Conservation (phyloP, 2,113 vertebrate genomes). For the Brachirus orientalis region DNA sequence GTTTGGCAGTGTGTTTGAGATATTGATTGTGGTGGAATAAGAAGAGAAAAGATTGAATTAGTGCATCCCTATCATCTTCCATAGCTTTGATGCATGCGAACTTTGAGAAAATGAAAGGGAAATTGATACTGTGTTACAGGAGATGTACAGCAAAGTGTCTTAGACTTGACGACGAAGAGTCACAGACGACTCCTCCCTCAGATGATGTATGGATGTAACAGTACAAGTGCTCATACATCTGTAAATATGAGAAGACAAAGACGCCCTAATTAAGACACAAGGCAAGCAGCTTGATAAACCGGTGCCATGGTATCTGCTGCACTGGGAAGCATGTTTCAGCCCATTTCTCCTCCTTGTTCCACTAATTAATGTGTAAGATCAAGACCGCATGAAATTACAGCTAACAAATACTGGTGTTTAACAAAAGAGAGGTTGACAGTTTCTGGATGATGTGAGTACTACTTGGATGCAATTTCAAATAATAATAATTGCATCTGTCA, state of each 20-base stretch:
- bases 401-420: conserved; percentile 84
- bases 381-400: conserved; percentile 89
- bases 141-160: too few species aligned
- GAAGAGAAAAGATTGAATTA: neutral
- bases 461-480: conserved; percentile 58
- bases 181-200: conserved; percentile 3
- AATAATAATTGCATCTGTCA: conserved; percentile 77
- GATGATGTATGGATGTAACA: conserved; percentile 31
- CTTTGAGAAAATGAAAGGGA: neutral
- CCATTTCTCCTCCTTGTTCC: conserved; percentile 85
- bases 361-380: conserved; percentile 90
- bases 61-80: neutral
- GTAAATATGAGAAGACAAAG: conserved; percentile 50
- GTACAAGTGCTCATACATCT: conserved; percentile 31
- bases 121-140: neutral
- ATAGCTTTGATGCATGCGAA: neutral
- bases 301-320: conserved; percentile 84
- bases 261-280: conserved; percentile 86
- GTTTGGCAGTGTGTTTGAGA: neutral
- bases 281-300: conserved; percentile 83
- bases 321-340: conserved; percentile 85
- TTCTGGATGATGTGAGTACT: conserved; percentile 72
- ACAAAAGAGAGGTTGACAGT: conserved; percentile 84
- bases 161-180: too few species aligned
- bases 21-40: neutral